Base-by-base conservation (phyloP, 1,140 invertebrate genomes). In the Xylocopa sonorina region DNA sequence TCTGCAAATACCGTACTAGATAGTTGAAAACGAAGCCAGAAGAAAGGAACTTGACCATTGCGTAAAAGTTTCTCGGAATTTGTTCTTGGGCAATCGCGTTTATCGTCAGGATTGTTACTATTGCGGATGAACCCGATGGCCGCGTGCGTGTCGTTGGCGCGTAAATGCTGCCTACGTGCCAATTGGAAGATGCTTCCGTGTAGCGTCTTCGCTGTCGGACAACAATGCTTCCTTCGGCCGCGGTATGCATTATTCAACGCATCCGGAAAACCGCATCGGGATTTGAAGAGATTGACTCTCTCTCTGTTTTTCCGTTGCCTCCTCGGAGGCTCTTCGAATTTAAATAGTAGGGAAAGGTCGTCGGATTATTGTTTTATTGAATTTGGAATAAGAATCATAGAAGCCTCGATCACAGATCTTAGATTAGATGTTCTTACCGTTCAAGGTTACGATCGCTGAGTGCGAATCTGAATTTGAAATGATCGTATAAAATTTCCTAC, bases 171-270 rank as follows among this genome's bases (percentile, higher is more conserved):
- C 66, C 83, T 78, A 81, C 80, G 81, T 80, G 80, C 81, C 84
- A 86, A 87, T 87, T 85, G 77, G 73, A 51, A 78, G 78, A 60
- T 80, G 78, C 85, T 83, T 87, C 77, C 80, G 81, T 69, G 69
- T 82, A 67, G 74, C 72, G 68, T 85, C 73, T 68, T 78, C 64
- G 50, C 41, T 64, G 46, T 69, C 81, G 46, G 62, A 74, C 76
- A 86, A 87, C 79, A 83, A 86, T 83, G 80, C 82, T 88, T 78
- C 78, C 63, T 58, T 64, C 68, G 55, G 60, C 57, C 78, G 84
- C 48, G 80, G 67, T 69, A 88, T 88, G 87, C 83, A 87, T 88
- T 85, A 88, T 87, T 88, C 85, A 88, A 87, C 80, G 77, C 81
- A 81, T 66, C 82, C 81, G 83, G 85, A 87, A 83, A 83, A 71